Evolutionary conservation across 2,888 invertebrate species (phyloP).

Genomic region (Eristalinus aeneus): DNA sequence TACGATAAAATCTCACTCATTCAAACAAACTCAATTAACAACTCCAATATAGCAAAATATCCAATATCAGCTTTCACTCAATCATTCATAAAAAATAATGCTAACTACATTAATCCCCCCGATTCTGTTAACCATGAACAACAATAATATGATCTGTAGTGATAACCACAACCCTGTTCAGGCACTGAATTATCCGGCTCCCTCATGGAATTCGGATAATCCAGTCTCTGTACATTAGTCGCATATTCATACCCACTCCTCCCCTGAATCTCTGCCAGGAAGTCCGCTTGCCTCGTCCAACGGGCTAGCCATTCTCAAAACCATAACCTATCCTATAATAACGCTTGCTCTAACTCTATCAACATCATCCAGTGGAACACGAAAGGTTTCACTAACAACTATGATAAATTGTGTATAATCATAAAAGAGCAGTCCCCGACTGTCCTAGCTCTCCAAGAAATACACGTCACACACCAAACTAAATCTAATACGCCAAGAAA

Average conservation of each 20-base stretch:
- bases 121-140: background rate
- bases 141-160: slow-evolving; percentile 4
- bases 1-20: background rate
- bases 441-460: slow-evolving; percentile 64
- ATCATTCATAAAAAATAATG: background rate
- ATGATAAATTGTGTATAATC: slow-evolving; percentile 1
- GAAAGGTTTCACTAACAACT: slow-evolving; percentile 11
- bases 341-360: too few relatives aligned
- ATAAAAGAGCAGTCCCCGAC: slow-evolving; percentile 32
- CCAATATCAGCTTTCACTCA: too few relatives aligned
- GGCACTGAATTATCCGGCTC: too few relatives aligned
- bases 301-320: too few relatives aligned
- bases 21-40: background rate
- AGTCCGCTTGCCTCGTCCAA: too few relatives aligned
- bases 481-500: slow-evolving; percentile 17
- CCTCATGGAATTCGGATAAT: too few relatives aligned
- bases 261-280: too few relatives aligned
- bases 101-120: background rate
- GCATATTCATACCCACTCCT: too few relatives aligned
- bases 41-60: too few relatives aligned
- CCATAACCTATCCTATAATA: too few relatives aligned
- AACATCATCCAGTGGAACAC: background rate
- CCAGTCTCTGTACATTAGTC: too few relatives aligned
- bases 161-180: too few relatives aligned
- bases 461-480: slow-evolving; percentile 23